Conservation (phyloP, 2,113 vertebrate genomes). For the Ammodytes marinus region DNA sequence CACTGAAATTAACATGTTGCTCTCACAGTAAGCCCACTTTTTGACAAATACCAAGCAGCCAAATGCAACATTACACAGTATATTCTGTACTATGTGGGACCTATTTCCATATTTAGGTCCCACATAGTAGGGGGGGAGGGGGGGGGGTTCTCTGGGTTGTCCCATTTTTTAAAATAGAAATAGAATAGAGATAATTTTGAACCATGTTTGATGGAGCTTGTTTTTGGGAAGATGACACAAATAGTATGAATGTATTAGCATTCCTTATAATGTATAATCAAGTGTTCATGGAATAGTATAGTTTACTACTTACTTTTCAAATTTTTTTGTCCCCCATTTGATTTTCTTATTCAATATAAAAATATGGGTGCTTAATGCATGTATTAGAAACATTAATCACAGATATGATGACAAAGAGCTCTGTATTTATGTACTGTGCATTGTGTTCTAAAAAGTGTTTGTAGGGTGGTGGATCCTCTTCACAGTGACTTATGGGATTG, state of each 20-base stretch:
- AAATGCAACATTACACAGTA: slow-evolving; percentile 22
- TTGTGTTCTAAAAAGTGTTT: too few relatives aligned
- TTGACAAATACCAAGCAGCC: slow-evolving; percentile 48
- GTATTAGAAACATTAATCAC: too few relatives aligned
- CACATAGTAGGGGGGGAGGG: too few relatives aligned
- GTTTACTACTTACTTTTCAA: neutral
- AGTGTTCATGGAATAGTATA: neutral
- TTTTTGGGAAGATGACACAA: slow-evolving; percentile 21
- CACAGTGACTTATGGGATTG: too few relatives aligned
- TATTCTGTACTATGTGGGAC: slow-evolving; percentile 32
- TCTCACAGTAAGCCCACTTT: slow-evolving; percentile 57
- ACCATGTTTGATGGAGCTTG: slow-evolving; percentile 10
- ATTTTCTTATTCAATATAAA: neutral
- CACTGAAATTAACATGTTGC: slow-evolving; percentile 62
- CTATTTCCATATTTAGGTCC: neutral
- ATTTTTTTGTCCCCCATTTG: neutral
- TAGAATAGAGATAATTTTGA: slow-evolving; percentile 38
- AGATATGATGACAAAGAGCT: too few relatives aligned
- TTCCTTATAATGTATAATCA: slow-evolving; percentile 32
- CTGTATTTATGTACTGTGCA: too few relatives aligned
- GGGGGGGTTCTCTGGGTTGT: slow-evolving; percentile 10
- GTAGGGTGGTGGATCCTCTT: too few relatives aligned
- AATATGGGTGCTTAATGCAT: too few relatives aligned
- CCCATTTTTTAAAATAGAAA: slow-evolving; percentile 10
- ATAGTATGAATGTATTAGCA: slow-evolving; percentile 30